Conservation (phyloP, 1,140 invertebrate genomes). For the Psilanteris sp. region DNA sequence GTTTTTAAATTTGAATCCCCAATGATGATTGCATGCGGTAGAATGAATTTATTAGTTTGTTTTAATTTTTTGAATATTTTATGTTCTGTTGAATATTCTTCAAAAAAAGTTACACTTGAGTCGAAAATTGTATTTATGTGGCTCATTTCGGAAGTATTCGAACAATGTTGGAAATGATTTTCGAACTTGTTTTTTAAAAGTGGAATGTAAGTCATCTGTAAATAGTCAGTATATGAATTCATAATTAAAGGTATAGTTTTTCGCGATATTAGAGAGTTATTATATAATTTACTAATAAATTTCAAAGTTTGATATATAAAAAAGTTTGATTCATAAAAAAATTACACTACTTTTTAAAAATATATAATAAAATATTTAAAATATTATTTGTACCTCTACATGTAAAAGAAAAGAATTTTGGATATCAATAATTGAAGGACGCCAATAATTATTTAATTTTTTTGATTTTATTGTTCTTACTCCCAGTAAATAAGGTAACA, state of each 20-base stretch:
- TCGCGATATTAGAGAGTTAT: neutral
- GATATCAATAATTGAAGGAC: too few relatives aligned
- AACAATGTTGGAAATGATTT: constrained; percentile 6
- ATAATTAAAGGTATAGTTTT: too few relatives aligned
- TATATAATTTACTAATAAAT: neutral
- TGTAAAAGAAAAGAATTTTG: too few relatives aligned
- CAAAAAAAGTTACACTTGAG: neutral
- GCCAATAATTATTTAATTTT: too few relatives aligned
- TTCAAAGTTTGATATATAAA: neutral
- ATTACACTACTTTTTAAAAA: too few relatives aligned
- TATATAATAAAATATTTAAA: too few relatives aligned
- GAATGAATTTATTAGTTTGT: neutral
- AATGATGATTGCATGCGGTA: constrained; percentile 1
- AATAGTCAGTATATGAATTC: too few relatives aligned
- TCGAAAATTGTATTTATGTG: constrained; percentile 6
- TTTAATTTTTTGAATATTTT: constrained; percentile 5
- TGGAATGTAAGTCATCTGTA: neutral
- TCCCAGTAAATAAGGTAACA: too few relatives aligned
- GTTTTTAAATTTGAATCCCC: constrained; percentile 1
- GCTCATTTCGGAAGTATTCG: neutral
- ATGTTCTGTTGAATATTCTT: constrained; percentile 2
- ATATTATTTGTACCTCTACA: too few relatives aligned
- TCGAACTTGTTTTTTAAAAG: neutral
- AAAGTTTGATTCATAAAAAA: too few relatives aligned
- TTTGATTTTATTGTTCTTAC: too few relatives aligned